These are phyloP conservation scores for Lerema accius DNA, from an alignment of 1,140 invertebrate species.

Conservation along the genomic window DNA sequence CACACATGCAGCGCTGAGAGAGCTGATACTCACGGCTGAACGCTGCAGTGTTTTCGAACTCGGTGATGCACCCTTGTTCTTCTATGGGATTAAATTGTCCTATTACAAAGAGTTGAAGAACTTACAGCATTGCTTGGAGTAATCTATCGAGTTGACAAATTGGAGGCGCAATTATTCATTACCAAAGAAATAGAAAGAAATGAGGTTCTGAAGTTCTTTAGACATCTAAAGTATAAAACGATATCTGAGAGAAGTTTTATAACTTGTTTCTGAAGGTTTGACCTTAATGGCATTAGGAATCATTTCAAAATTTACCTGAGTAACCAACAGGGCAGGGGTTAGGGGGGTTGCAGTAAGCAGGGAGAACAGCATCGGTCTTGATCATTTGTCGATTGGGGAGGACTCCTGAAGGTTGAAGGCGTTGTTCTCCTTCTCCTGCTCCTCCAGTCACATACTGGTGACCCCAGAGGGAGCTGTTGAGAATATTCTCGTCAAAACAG, in stretches of 20 bases:
- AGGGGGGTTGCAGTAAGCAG: slow-evolving; percentile 99
- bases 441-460: slow-evolving; percentile 91
- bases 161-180: too few relatives aligned
- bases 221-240: too few relatives aligned
- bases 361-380: slow-evolving; percentile 95
- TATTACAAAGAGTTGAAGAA: too few relatives aligned
- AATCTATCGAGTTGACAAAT: too few relatives aligned
- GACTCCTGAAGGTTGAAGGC: slow-evolving; percentile 83
- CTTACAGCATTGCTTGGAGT: too few relatives aligned
- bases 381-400: slow-evolving; percentile 88
- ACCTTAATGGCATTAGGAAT: too few relatives aligned
- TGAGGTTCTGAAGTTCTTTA: too few relatives aligned
- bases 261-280: too few relatives aligned
- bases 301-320: slow-evolving; percentile 81
- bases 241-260: too few relatives aligned
- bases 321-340: slow-evolving; percentile 98
- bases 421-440: slow-evolving; percentile 89
- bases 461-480: slow-evolving; percentile 89
- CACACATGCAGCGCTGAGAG: slow-evolving; percentile 98
- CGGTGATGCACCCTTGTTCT: slow-evolving; percentile 94
- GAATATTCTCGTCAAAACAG: too few relatives aligned
- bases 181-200: too few relatives aligned
- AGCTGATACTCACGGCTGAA: slow-evolving; percentile 98
- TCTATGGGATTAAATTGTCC: slow-evolving; percentile 61
- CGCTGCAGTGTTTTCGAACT: slow-evolving; percentile 97